Evolutionary conservation across 1,140 invertebrate genomes (phyloP).

Genomic region (Aphis craccivora): DNA sequence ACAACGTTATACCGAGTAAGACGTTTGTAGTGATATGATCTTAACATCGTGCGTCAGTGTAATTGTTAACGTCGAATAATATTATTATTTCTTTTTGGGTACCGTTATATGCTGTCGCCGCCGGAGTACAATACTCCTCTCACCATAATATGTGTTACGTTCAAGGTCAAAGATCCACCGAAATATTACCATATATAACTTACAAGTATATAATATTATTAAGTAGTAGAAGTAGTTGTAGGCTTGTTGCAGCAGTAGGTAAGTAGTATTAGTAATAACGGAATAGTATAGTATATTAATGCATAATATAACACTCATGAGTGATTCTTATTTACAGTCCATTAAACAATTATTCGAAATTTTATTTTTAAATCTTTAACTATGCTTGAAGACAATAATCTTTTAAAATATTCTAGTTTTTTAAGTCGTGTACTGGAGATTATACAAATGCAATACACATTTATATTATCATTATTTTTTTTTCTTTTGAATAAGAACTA

Average conservation of each 20-base stretch:
- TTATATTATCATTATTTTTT: not conserved
- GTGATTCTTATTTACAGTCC: not conserved
- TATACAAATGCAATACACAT: not conserved
- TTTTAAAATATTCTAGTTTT: not conserved
- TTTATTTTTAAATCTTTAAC: not conserved
- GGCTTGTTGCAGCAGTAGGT: not conserved
- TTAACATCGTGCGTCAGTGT: not conserved
- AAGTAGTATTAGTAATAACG: not conserved
- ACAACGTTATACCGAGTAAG: not conserved
- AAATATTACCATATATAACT: not conserved
- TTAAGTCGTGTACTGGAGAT: not conserved
- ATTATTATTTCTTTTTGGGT: not conserved
- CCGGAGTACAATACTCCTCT: not conserved
- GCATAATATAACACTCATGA: not conserved
- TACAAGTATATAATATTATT: not conserved
- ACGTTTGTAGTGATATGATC: not conserved
- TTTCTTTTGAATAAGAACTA: not conserved
- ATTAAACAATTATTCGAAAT: not conserved
- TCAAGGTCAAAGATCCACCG: conserved; percentile 6
- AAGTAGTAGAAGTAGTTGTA: not conserved
- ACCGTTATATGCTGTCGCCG: conserved; percentile 4
- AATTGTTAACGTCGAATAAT: conserved; percentile 1
- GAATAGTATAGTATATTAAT: not conserved
- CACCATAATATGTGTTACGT: not conserved
- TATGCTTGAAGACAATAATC: too few relatives aligned